A percentile compares a stretch with the other conserved stretches of the same genome.
Conservation (phyloP, 2,113 vertebrate species). For the Tamias sibiricus region DNA sequence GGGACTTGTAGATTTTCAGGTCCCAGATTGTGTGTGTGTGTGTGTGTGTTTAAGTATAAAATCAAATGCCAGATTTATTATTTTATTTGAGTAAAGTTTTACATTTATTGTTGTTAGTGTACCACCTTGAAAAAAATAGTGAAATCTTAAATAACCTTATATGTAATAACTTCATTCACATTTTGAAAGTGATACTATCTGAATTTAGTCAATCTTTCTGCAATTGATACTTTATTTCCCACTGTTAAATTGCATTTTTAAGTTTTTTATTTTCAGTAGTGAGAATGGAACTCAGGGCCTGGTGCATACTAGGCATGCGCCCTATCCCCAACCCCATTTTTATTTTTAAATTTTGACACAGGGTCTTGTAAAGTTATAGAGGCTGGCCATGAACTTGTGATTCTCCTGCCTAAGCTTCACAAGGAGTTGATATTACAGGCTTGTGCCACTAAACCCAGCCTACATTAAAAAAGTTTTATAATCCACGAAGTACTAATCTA, state of each 20-base stretch:
- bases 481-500: neutral
- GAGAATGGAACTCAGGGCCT: neutral
- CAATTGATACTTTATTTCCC: neutral
- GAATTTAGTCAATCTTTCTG: neutral
- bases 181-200: conserved; percentile 36
- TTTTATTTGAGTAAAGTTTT: conserved; percentile 29
- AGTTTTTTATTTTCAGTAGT: neutral
- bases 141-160: conserved; percentile 41
- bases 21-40: too few relatives aligned
- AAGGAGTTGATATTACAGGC: neutral
- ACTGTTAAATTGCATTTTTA: conserved; percentile 34
- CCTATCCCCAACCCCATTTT: too few relatives aligned
- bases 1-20: neutral
- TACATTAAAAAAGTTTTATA: neutral
- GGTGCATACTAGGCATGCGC: neutral
- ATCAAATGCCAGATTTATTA: neutral
- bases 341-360: neutral
- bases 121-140: conserved; percentile 34
- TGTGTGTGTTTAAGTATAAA: neutral
- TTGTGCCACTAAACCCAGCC: neutral
- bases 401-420: neutral
- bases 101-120: conserved; percentile 15
- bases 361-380: neutral
- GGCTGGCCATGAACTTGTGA: neutral
- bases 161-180: conserved; percentile 50